These are phyloP conservation scores for Gila orcuttii DNA, from an alignment of 2,113 vertebrate species.

Conservation along the genomic window DNA sequence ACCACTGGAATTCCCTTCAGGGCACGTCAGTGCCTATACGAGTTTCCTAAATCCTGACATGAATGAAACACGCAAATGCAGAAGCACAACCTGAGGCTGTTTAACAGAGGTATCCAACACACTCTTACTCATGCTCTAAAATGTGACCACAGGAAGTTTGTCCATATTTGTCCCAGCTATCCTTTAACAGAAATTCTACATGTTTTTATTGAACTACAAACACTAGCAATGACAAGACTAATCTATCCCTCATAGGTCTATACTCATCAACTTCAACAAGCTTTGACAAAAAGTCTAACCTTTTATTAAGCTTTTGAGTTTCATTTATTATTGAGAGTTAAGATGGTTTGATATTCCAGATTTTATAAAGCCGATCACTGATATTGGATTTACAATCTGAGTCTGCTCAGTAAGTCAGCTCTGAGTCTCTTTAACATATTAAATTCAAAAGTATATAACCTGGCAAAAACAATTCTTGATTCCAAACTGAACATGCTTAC, in stretches of 20 bases:
- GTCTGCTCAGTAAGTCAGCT: neutral
- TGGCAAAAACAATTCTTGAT: neutral
- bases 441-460: neutral
- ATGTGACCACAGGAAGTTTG: neutral
- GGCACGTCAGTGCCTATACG: neutral
- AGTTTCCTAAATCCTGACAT: neutral
- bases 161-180: neutral
- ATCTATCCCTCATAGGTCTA: constrained; percentile 61
- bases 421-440: neutral
- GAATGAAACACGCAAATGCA: neutral
- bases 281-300: neutral
- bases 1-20: neutral
- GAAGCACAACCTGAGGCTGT: neutral
- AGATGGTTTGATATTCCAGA: neutral
- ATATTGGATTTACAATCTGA: neutral
- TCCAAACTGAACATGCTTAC: neutral
- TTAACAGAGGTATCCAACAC: neutral
- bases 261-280: neutral
- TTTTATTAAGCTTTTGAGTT: neutral
- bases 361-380: neutral
- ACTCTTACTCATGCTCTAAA: neutral
- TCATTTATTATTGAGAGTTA: neutral
- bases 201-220: neutral
- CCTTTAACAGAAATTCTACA: neutral
- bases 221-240: neutral